Conservation (phyloP, 2,797 vertebrate genomes). For the Danionella dracula region DNA sequence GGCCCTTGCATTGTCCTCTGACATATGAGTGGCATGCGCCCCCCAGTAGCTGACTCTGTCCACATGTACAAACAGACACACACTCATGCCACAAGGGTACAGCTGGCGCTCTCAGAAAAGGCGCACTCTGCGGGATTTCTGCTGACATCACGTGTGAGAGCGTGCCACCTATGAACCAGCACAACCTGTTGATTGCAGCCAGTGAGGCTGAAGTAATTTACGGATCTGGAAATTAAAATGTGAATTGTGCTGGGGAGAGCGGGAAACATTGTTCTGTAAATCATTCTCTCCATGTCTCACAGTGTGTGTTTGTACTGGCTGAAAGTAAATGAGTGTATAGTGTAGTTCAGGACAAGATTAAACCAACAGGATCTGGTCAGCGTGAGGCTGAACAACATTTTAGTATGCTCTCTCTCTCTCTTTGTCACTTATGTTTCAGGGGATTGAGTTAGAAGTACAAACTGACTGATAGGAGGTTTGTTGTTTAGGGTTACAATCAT, state of each 20-base stretch:
- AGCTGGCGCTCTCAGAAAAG: slow-evolving; percentile 33
- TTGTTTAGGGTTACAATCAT: not conserved
- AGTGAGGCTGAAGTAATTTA: slow-evolving; percentile 42
- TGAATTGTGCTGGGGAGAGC: slow-evolving; percentile 41
- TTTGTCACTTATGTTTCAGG: slow-evolving; percentile 15
- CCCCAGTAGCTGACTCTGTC: slow-evolving; percentile 34
- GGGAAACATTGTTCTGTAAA: slow-evolving; percentile 42
- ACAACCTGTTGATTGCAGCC: slow-evolving; percentile 39
- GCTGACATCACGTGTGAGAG: slow-evolving; percentile 29
- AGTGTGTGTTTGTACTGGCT: slow-evolving; percentile 25
- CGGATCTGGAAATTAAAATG: slow-evolving; percentile 42
- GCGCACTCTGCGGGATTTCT: slow-evolving; percentile 32
- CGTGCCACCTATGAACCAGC: slow-evolving; percentile 37
- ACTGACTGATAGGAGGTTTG: not conserved
- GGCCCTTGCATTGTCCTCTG: slow-evolving; percentile 46
- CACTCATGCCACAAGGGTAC: slow-evolving; percentile 29
- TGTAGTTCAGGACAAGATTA: slow-evolving; percentile 40
- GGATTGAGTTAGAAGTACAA: not conserved
- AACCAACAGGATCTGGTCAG: slow-evolving; percentile 30
- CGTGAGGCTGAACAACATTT: not conserved
- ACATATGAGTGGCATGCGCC: slow-evolving; percentile 48
- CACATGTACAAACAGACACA: slow-evolving; percentile 32
- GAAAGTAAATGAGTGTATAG: slow-evolving; percentile 19
- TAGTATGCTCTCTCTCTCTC: not conserved
- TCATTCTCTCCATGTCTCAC: slow-evolving; percentile 35